Percentiles rank a stretch among this genome's conserved stretches.
These are phyloP conservation scores for Pelodiscus sinensis DNA, from an alignment of 2,113 vertebrate genomes.

Conservation along the genomic window DNA sequence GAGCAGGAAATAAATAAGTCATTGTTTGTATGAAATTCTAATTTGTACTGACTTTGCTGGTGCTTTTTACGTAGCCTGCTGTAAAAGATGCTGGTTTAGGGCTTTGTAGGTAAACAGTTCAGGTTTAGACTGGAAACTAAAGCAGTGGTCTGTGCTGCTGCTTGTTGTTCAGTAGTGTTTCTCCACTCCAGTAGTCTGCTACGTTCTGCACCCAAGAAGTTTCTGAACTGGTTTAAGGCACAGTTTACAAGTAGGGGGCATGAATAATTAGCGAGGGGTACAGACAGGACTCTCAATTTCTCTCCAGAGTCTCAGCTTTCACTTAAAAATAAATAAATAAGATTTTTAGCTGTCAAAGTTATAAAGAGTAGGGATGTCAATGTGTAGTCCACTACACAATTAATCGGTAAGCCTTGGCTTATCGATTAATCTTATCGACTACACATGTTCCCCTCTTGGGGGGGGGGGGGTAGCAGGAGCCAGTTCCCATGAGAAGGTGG, in stretches of 20 bases:
- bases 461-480: too few species aligned
- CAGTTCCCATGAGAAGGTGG: too few species aligned
- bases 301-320: neutral
- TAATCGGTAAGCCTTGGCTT: too few species aligned
- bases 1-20: too few species aligned
- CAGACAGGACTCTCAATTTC: neutral
- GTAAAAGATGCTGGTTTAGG: neutral
- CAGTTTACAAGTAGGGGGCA: neutral
- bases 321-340: neutral
- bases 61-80: too few species aligned
- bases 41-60: too few species aligned
- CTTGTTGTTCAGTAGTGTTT: neutral
- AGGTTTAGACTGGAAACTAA: neutral
- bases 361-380: too few species aligned
- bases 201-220: neutral
- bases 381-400: too few species aligned
- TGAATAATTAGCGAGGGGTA: neutral
- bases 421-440: too few species aligned
- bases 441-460: too few species aligned
- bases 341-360: neutral
- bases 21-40: too few species aligned
- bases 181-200: rapidly evolving
- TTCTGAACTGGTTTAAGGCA: neutral
- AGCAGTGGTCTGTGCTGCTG: neutral
- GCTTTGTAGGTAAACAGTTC: neutral